Percentiles rank a stretch among this genome's conserved stretches.
phyloP scores from a whole-genome alignment of 2,888 invertebrate genomes.

The Tiliacea aurago region DNA sequence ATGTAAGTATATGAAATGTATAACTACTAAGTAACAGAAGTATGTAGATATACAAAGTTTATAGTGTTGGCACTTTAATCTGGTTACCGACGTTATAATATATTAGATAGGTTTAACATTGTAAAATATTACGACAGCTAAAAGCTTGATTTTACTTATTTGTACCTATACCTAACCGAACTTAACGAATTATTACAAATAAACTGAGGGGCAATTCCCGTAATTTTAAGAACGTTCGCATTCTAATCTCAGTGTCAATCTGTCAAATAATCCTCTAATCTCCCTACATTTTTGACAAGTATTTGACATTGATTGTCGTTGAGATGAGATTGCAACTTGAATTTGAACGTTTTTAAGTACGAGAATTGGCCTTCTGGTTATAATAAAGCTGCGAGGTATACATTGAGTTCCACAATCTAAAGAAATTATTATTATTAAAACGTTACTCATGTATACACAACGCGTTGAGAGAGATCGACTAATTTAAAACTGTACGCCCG shows the following conservation, averaged over 20 bases:
- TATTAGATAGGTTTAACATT: slow-evolving; percentile 12
- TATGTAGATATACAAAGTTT: slow-evolving; percentile 41
- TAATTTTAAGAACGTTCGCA: too few relatives aligned
- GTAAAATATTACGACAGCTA: slow-evolving; percentile 44
- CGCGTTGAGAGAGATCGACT: slow-evolving; percentile 26
- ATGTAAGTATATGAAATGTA: slow-evolving; percentile 38
- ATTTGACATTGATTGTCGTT: too few relatives aligned
- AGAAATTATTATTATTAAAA: slow-evolving; percentile 9
- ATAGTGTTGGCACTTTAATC: slow-evolving; percentile 39
- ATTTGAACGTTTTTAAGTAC: too few relatives aligned
- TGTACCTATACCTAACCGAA: background rate
- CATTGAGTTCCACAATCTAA: slow-evolving; percentile 22
- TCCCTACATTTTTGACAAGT: too few relatives aligned
- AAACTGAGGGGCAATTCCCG: too few relatives aligned
- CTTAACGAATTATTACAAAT: slow-evolving; percentile 10
- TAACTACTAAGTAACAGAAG: slow-evolving; percentile 29
- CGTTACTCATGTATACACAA: slow-evolving; percentile 41
- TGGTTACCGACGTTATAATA: slow-evolving; percentile 53
- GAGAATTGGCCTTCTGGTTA: too few relatives aligned
- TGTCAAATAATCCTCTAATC: too few relatives aligned
- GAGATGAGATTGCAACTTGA: too few relatives aligned
- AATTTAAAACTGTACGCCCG: too few relatives aligned
- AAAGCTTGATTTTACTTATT: slow-evolving; percentile 36
- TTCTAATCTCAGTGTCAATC: too few relatives aligned
- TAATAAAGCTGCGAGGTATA: slow-evolving; percentile 20